These are phyloP conservation scores for Diglossa cyanea DNA, from an alignment of 2,797 vertebrate species.

Conservation along the genomic window DNA sequence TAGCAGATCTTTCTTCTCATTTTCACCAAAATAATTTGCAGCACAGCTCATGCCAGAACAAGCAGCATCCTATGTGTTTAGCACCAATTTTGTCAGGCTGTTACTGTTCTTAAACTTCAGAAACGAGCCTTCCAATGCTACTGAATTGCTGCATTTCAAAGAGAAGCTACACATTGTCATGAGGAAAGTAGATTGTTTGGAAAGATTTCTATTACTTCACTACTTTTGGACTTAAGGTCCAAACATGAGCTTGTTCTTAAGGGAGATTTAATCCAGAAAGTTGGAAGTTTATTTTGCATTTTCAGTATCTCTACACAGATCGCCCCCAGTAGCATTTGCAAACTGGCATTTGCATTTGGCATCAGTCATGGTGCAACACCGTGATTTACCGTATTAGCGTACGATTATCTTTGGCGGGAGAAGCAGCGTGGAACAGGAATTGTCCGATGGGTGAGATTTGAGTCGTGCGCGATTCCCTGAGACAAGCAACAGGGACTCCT, in stretches of 20 bases:
- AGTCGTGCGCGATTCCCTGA: neutral
- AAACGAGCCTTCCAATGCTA: neutral
- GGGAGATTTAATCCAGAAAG: neutral
- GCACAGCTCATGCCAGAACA: neutral
- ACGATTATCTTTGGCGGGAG: neutral
- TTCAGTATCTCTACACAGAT: neutral
- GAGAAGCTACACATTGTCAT: neutral
- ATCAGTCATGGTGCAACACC: neutral
- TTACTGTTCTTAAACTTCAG: neutral
- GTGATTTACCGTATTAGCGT: neutral
- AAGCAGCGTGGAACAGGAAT: neutral
- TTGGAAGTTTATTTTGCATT: neutral
- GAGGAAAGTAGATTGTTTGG: neutral
- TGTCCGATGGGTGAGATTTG: neutral
- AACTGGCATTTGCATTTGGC: neutral
- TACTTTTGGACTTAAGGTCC: neutral
- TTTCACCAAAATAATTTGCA: neutral
- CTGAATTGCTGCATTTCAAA: neutral
- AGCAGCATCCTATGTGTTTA: neutral
- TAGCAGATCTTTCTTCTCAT: neutral
- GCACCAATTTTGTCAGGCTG: neutral
- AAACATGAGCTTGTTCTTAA: neutral
- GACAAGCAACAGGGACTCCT: constrained; percentile 65
- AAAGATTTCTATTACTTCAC: neutral
- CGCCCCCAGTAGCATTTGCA: neutral